A percentile compares a stretch with the other conserved stretches of the same genome.
These are phyloP conservation scores for Molossus alvarezi DNA, from an alignment of 2,797 vertebrate genomes.

Conservation along the genomic window DNA sequence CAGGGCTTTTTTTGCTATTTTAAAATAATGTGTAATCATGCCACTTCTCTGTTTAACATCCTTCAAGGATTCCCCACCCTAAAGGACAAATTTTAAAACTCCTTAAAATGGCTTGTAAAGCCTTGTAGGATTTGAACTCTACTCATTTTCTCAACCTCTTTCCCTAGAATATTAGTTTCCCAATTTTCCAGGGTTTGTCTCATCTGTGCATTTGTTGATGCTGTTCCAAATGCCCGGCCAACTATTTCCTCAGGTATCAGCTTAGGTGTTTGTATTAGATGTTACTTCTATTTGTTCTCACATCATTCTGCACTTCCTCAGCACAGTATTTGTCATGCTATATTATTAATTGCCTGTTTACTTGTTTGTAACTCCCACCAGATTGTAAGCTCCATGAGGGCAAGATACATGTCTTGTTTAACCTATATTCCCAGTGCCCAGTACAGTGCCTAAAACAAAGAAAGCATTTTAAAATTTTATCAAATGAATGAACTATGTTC, in stretches of 20 bases:
- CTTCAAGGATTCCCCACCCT: background rate
- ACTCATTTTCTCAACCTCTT: background rate
- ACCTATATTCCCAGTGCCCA: background rate
- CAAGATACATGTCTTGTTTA: conserved; percentile 20
- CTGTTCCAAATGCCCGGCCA: background rate
- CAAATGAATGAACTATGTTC: conserved; percentile 14
- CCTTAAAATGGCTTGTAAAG: conserved; percentile 38
- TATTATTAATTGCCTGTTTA: conserved; percentile 27
- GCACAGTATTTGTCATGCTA: background rate
- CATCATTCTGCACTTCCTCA: background rate
- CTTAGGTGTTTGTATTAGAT: conserved; percentile 1
- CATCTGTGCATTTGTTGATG: background rate
- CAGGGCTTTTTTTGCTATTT: background rate
- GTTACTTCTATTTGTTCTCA: background rate
- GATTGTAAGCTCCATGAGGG: background rate
- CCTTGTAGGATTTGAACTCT: background rate
- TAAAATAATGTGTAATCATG: conserved; percentile 43
- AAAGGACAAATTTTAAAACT: conserved; percentile 1
- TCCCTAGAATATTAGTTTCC: conserved; percentile 2
- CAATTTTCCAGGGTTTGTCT: background rate
- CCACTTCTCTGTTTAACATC: conserved; percentile 22
- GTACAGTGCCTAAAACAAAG: conserved; percentile 33
- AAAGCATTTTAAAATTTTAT: conserved; percentile 24
- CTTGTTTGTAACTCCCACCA: background rate
- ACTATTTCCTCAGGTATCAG: conserved; percentile 23